phyloP scores from a whole-genome alignment of 1,140 invertebrate genomes.

The Papilio dardanus region DNA sequence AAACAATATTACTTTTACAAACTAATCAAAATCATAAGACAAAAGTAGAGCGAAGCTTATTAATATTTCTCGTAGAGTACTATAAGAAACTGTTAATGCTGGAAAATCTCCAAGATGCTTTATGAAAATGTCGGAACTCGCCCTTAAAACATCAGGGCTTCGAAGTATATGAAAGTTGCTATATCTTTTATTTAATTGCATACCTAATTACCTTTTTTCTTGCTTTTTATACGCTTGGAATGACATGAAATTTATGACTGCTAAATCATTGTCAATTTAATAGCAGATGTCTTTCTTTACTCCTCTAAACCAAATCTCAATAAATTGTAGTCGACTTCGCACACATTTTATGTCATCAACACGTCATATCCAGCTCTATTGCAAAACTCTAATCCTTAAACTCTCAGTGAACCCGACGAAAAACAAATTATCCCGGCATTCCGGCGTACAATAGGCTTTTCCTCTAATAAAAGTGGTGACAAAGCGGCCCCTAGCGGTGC shows the following conservation, averaged over 20 bases:
- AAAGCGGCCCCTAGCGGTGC: slow-evolving; percentile 68
- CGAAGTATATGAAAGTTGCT: too few relatives aligned
- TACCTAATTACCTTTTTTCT: too few relatives aligned
- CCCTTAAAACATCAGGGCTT: too few relatives aligned
- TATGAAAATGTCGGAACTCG: too few relatives aligned
- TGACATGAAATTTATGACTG: not conserved
- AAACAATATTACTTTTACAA: not conserved
- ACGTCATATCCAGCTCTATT: slow-evolving; percentile 7
- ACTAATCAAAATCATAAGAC: too few relatives aligned
- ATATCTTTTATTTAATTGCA: too few relatives aligned
- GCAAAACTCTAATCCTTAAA: slow-evolving; percentile 24
- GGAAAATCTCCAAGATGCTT: too few relatives aligned
- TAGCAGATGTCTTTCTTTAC: not conserved
- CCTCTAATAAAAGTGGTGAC: slow-evolving; percentile 62
- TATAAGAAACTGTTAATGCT: too few relatives aligned
- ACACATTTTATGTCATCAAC: not conserved
- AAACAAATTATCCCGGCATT: slow-evolving; percentile 70
- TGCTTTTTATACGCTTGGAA: not conserved
- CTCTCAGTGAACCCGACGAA: slow-evolving; percentile 40
- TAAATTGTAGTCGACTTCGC: not conserved
- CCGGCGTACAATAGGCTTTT: slow-evolving; percentile 63
- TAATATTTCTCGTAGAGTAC: too few relatives aligned
- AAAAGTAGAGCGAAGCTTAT: too few relatives aligned
- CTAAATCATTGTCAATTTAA: not conserved
- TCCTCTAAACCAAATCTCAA: not conserved